phyloP scores from a whole-genome alignment of 2,113 vertebrate genomes.

The Malurus alboscapulatus region DNA sequence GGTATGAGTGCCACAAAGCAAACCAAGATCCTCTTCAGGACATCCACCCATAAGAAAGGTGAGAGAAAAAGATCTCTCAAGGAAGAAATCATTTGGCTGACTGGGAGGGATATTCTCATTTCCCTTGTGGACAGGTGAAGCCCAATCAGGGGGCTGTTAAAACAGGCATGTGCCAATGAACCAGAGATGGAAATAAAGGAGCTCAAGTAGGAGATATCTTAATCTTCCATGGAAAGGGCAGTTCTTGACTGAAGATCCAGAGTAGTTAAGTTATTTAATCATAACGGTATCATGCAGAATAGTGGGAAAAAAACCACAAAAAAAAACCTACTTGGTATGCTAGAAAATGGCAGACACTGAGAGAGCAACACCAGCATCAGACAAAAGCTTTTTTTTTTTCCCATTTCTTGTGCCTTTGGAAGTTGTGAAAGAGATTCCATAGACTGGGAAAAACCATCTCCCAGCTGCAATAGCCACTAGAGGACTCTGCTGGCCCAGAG shows the following conservation, averaged over 20 bases:
- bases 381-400: neutral
- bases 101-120: neutral
- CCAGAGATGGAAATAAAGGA: neutral
- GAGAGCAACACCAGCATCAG: neutral
- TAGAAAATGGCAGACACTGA: neutral
- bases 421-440: neutral
- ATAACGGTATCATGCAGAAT: neutral
- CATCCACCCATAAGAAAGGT: neutral
- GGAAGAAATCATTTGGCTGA: neutral
- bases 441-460: neutral
- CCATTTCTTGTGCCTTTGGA: neutral
- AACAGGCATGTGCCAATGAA: neutral
- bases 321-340: neutral
- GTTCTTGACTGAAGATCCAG: neutral
- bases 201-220: neutral
- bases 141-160: neutral
- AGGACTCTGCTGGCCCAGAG: slow-evolving; percentile 32
- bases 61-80: neutral
- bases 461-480: slow-evolving; percentile 12
- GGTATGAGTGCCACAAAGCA: neutral
- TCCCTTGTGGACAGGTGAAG: neutral
- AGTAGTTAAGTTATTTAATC: neutral
- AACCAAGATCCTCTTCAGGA: neutral
- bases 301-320: accelerated
- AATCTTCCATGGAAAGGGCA: neutral